Percentiles rank a stretch among this genome's conserved stretches.
Conservation (phyloP, 1,140 invertebrate species). For the Anoplolepis gracilipes region DNA sequence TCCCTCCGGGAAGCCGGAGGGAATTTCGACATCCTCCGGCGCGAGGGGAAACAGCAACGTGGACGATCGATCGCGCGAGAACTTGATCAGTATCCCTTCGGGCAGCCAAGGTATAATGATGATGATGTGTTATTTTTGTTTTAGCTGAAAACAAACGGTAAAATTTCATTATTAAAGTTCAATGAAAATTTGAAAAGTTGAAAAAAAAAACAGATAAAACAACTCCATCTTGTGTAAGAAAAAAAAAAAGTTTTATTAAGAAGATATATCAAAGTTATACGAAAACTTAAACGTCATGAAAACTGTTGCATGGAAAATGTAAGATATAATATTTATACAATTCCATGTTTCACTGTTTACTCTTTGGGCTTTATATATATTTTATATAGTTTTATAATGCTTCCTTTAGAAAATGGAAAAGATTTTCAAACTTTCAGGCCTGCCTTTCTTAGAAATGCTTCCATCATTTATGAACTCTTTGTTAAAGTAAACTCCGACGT, state of each 20-base stretch:
- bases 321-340: background rate
- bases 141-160: background rate
- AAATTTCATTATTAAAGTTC: background rate
- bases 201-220: background rate
- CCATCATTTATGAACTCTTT: conserved; percentile 52
- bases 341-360: conserved; percentile 6
- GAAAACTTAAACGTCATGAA: background rate
- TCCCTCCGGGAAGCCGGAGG: conserved; percentile 43
- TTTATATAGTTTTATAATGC: no score
- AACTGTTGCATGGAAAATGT: background rate
- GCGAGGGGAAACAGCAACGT: background rate
- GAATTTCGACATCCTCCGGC: conserved; percentile 1
- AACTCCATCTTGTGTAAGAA: background rate
- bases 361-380: conserved; percentile 6
- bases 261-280: background rate
- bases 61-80: conserved; percentile 48
- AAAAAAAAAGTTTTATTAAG: background rate
- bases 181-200: background rate
- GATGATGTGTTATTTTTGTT: background rate
- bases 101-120: background rate
- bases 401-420: background rate
- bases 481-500: conserved; percentile 55
- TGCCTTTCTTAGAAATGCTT: conserved; percentile 33
- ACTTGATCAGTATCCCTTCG: conserved; percentile 49
- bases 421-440: conserved; percentile 31